A percentile compares a stretch with the other conserved stretches of the same genome.
These are phyloP conservation scores for Arremon aurantiirostris DNA, from an alignment of 2,797 vertebrate genomes.

Conservation along the genomic window DNA sequence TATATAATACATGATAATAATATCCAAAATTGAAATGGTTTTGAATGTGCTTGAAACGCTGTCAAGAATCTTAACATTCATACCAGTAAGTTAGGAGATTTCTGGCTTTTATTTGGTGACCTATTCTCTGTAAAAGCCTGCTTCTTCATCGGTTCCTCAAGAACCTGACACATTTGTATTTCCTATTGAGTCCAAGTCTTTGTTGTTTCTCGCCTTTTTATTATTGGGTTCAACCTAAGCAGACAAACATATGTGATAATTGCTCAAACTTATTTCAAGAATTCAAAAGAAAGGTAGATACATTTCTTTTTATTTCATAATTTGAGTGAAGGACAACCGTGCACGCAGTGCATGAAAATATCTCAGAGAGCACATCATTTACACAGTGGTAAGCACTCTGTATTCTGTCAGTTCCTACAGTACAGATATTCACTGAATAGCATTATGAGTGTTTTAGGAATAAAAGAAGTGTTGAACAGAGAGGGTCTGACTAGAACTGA, in stretches of 20 bases:
- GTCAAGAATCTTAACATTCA: constrained; percentile 9
- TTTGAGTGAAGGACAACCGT: constrained; percentile 69
- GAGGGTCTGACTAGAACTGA: constrained; percentile 73
- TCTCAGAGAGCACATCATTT: constrained; percentile 58
- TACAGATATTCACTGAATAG: constrained; percentile 72
- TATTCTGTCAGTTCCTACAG: constrained; percentile 62
- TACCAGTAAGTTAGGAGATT: neutral
- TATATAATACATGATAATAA: neutral
- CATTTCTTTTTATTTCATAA: constrained; percentile 70
- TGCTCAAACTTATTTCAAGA: constrained; percentile 69
- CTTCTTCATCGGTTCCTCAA: constrained; percentile 2
- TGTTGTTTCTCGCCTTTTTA: constrained; percentile 45
- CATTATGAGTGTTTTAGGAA: constrained; percentile 73
- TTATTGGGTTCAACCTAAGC: constrained; percentile 62
- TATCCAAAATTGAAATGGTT: neutral
- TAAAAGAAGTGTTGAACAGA: constrained; percentile 75
- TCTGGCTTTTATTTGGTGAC: constrained; percentile 22
- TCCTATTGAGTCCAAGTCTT: constrained; percentile 39
- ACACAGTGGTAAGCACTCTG: constrained; percentile 50
- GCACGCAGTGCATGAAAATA: constrained; percentile 33
- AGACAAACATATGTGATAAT: constrained; percentile 60
- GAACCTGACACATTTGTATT: constrained; percentile 11
- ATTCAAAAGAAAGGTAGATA: constrained; percentile 68
- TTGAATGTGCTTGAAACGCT: neutral
- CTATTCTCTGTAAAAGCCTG: constrained; percentile 4